Evolutionary conservation across 1,140 invertebrate genomes (phyloP).

Genomic region (Drosophila lacteicornis): DNA sequence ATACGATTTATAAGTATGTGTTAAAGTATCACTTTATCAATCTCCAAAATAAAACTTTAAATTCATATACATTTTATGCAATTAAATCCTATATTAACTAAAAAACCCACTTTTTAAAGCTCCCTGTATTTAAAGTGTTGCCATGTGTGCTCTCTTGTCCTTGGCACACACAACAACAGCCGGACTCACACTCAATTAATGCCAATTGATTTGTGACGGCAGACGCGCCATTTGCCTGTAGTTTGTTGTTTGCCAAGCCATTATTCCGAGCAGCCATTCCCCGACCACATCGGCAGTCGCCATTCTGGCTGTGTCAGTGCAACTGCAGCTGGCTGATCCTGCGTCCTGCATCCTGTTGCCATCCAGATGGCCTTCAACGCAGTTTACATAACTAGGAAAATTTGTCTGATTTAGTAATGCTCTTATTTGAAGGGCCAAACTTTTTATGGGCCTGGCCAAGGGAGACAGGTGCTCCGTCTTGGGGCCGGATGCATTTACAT

Average conservation of each 20-base stretch:
- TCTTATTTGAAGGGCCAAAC: conserved; percentile 55
- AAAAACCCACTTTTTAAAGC: background rate
- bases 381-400: conserved; percentile 26
- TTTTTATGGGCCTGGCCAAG: conserved; percentile 45
- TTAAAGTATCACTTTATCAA: too few species aligned
- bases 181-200: conserved; percentile 59
- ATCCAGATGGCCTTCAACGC: conserved; percentile 14
- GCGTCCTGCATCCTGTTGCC: background rate
- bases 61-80: background rate
- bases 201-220: conserved; percentile 73
- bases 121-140: background rate
- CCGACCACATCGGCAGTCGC: conserved; percentile 2
- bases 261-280: conserved; percentile 32
- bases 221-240: conserved; percentile 46
- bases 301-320: background rate
- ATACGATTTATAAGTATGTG: too few species aligned
- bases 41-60: too few species aligned
- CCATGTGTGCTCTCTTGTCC: conserved; percentile 20
- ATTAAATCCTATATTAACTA: background rate
- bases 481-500: conserved; percentile 63
- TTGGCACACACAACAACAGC: conserved; percentile 7
- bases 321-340: conserved; percentile 31
- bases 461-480: conserved; percentile 14
- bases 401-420: conserved; percentile 64
- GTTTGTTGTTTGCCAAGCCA: conserved; percentile 33